Evolutionary conservation across 2,113 vertebrate species (phyloP), one percentile per base, ranked within the genome.

Genomic region (Labeo rohita): DNA sequence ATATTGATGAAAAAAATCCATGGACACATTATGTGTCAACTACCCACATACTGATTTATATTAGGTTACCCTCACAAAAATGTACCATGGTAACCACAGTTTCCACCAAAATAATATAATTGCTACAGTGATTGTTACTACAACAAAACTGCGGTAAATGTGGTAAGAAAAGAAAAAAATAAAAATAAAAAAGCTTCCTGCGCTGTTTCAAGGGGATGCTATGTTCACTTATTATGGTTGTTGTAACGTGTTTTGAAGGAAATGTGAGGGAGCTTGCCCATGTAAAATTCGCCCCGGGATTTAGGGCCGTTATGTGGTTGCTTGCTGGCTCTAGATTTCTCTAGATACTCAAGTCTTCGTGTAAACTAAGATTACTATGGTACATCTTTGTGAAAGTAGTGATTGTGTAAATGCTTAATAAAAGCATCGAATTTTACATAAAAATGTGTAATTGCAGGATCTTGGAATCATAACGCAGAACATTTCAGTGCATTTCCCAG

Each of bases 401-500:
- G 54, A 61, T 45, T 2, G 65, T 23, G 21, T 56, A 28, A 16
- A 50, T 34, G 50, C 23, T 54, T 47, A 79, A 34, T 63, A 56
- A 6, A 65, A 78, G 12, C 8, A 45, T 16, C 34, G n/a, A 1
- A 54, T 78, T n/a, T n/a, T 1, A n/a, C 28, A 65, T 77, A 12
- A n/a, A 39, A 54, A 28, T 18, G 4, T 36, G 4, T 56, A 10
- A 77, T 21, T 68, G 15, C 34, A 56, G 23, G 39, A 43, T 16
- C 34, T 52, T 5, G 15, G 34, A 85, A 36, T 18, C 13, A 78
- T 68, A 28, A 56, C 11, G 6, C 18, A 18, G 5, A 10, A 8
- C 54, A 76, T 61, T 65, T 63, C 54, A 75, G 70, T 2, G 39
- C 6, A 52, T n/a, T 34, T 85, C 65, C 47, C 18, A 85, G 83